phyloP scores from a whole-genome alignment of 2,888 invertebrate species.

The Embidobia sp. region DNA sequence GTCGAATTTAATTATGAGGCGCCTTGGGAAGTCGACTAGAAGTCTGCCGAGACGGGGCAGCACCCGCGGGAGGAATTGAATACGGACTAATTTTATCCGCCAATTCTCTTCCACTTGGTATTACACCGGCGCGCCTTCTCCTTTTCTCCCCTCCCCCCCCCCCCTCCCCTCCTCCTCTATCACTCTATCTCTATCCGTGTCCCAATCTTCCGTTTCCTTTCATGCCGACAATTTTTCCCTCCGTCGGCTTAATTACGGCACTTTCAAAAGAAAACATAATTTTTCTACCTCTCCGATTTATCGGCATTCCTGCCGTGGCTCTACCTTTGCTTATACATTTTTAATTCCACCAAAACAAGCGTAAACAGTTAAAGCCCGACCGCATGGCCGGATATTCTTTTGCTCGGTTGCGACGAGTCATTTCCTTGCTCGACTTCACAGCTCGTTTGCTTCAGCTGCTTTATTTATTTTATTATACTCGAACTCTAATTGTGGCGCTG shows the following conservation, averaged over 20 bases:
- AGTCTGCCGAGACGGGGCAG: constrained; percentile 70
- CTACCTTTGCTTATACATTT: constrained; percentile 18
- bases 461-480: constrained; percentile 39
- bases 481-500: constrained; percentile 30
- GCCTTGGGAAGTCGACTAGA: constrained; percentile 78
- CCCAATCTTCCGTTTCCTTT: constrained; percentile 17
- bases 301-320: constrained; percentile 12
- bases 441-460: constrained; percentile 30
- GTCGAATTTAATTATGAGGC: constrained; percentile 81
- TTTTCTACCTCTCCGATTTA: constrained; percentile 10
- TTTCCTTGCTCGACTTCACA: constrained; percentile 26
- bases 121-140: constrained; percentile 66
- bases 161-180: constrained; percentile 9
- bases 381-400: constrained; percentile 18
- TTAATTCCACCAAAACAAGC: background rate
- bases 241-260: constrained; percentile 32
- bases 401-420: constrained; percentile 23
- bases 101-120: constrained; percentile 70
- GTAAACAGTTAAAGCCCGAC: constrained; percentile 25
- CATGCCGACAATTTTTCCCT: constrained; percentile 63
- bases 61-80: constrained; percentile 80
- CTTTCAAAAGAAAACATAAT: constrained; percentile 20
- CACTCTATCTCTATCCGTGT: too few species aligned
- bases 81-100: constrained; percentile 80
- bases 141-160: constrained; percentile 32